A percentile compares a stretch with the other conserved stretches of the same genome.
phyloP scores from a whole-genome alignment of 2,113 vertebrate species.

The Promerops cafer region DNA sequence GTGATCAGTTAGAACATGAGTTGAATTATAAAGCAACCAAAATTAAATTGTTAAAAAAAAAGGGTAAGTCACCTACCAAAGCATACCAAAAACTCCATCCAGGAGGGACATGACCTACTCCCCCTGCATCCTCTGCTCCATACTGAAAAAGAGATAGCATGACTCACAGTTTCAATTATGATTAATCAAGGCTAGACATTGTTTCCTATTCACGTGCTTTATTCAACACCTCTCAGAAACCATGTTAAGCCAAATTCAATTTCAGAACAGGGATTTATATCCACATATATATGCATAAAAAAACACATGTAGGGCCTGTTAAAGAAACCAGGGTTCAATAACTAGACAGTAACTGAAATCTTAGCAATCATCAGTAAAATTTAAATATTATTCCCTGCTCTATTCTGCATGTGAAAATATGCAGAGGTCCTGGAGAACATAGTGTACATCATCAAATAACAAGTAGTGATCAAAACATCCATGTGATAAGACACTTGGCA shows the following conservation, averaged over 20 bases:
- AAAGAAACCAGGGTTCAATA: background rate
- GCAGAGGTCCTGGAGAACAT: background rate
- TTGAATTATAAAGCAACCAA: background rate
- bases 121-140: conserved; percentile 84
- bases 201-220: background rate
- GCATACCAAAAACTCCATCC: conserved; percentile 96
- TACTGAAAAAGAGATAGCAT: conserved; percentile 73
- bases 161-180: background rate
- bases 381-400: background rate
- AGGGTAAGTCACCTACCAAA: conserved; percentile 77
- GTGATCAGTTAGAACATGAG: background rate
- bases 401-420: background rate
- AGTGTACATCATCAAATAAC: background rate
- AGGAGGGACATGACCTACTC: conserved; percentile 85
- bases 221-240: background rate
- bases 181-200: background rate
- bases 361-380: background rate
- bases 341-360: background rate
- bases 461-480: background rate
- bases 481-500: background rate
- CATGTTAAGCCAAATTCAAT: background rate
- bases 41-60: background rate
- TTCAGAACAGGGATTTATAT: background rate
- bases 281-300: background rate
- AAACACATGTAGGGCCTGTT: accelerated